Conservation (phyloP, 2,113 vertebrate genomes). For the Helogale parvula region DNA sequence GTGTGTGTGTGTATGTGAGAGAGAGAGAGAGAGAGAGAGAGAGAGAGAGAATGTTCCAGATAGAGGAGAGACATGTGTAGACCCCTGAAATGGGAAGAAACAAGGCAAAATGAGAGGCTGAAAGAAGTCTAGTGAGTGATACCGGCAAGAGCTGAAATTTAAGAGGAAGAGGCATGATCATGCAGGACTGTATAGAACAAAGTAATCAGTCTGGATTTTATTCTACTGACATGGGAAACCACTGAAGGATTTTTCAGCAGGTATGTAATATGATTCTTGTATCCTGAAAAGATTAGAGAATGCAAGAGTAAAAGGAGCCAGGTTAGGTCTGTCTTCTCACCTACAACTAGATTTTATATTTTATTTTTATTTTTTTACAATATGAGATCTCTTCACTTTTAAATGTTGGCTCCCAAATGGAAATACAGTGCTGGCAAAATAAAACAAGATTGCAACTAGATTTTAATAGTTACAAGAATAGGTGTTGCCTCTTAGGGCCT, state of each 20-base stretch:
- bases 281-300: neutral
- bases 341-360: neutral
- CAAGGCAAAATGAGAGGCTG: neutral
- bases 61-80: neutral
- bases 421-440: too few species aligned
- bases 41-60: neutral
- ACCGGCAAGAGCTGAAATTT: neutral
- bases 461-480: neutral
- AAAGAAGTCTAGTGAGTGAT: neutral
- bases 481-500: neutral
- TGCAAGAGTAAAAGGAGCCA: neutral
- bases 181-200: neutral
- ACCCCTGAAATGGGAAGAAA: neutral
- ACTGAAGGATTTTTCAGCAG: conserved; percentile 22
- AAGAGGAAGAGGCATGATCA: neutral
- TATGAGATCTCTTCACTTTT: too few species aligned
- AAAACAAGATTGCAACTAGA: neutral
- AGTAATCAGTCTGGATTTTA: neutral
- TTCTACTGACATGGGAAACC: neutral
- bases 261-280: neutral
- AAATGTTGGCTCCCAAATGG: too few species aligned
- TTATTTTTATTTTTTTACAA: too few species aligned
- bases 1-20: neutral
- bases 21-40: too few species aligned
- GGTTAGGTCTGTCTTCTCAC: neutral